A percentile compares a stretch with the other conserved stretches of the same genome.
Conservation (phyloP, 2,113 vertebrate genomes). For the Equus quagga region DNA sequence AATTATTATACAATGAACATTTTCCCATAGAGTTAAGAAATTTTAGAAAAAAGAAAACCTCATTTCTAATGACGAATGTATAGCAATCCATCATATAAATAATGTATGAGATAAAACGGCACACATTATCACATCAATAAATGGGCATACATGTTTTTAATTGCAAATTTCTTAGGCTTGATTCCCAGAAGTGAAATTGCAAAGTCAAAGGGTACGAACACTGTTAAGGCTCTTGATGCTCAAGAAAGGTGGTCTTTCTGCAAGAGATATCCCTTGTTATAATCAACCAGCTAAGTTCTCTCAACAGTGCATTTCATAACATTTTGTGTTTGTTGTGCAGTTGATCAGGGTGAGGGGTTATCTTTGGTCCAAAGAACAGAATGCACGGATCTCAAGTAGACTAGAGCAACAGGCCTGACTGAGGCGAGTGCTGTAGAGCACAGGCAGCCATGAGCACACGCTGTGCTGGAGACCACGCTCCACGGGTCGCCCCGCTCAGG, state of each 20-base stretch:
- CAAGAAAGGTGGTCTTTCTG: background rate
- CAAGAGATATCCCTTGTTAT: background rate
- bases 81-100: conserved; percentile 26
- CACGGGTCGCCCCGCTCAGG: too few relatives aligned
- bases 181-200: conserved; percentile 29
- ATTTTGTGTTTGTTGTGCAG: background rate
- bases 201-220: background rate
- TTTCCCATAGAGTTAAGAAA: background rate
- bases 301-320: background rate
- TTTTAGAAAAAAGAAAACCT: conserved; percentile 1
- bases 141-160: background rate
- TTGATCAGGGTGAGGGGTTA: background rate
- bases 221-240: background rate
- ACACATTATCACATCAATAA: background rate
- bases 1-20: conserved; percentile 7
- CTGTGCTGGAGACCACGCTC: too few relatives aligned
- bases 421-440: background rate
- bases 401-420: background rate
- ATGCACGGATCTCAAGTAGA: background rate
- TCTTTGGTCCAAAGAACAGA: background rate
- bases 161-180: background rate
- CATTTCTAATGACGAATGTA: conserved; percentile 33
- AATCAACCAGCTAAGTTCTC: background rate
- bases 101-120: background rate
- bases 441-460: background rate